Base-by-base conservation (phyloP, 37 sponge, comb jelly and placozoan species). In the Beroe forskalii region DNA sequence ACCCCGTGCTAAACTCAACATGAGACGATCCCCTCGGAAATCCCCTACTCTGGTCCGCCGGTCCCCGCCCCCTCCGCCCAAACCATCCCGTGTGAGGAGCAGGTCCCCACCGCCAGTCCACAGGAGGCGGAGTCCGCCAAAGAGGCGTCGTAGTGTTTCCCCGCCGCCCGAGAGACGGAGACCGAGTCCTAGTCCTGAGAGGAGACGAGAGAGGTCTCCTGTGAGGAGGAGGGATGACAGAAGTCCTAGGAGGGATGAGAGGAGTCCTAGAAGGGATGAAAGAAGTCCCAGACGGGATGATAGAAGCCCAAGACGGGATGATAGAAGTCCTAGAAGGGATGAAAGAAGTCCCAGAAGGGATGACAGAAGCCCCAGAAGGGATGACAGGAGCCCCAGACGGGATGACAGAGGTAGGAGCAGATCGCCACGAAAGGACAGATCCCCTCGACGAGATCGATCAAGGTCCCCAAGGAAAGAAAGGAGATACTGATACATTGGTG, bases 1-100 rank as follows among this genome's bases (percentile, higher is more conserved):
- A 38, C 86, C 86, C 19, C 44, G 86, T 23, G 86, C 86, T 3
- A 80, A 80, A 23, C 55, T 80, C 27, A 80, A 80, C 55, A 80
- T 80, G 86, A 80, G 86, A 23, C 37, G 40, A 80, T 41, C 44
- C 0, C 86, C 86, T 28, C 8, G 55, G n/a, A 80, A 80, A 80
- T 80, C 86, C 4, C 86, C 86, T 8, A 80, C 40, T 9, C 40
- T 80, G 30, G 40, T 23, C 8, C 44, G 86, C 25, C 23, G 55
- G 3, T 80, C 86, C 0, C 86, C 86, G 55, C 86, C 86, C 31
- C 48, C 48, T 12, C 6, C 6, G 12, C 38, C 72, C 35, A 32
- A 37, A 37, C 40, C 75, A 4, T 8, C 24, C 3, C 24, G 66
- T 4, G 66, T 8, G 25, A 64, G 66, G 25, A 35, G 86, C 30